phyloP scores from a whole-genome alignment of 64 coral and sea anemone genomes.

The Platygyra sinensis region DNA sequence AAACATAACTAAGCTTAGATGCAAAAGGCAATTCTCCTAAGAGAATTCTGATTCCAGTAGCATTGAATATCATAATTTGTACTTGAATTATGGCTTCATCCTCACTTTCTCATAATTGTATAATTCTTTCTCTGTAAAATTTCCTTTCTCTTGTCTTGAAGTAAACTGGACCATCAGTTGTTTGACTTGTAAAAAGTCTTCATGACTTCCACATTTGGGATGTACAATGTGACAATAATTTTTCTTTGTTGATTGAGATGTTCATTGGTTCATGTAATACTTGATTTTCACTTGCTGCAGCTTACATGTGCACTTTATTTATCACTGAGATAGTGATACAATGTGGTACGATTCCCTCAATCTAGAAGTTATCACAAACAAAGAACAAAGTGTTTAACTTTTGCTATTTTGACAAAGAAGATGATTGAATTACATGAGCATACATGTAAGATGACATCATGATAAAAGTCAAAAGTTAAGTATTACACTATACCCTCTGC shows the following conservation, averaged over 20 bases:
- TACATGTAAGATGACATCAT: too few species aligned
- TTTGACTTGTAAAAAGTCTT: not conserved
- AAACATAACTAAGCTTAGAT: not conserved
- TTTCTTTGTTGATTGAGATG: not conserved
- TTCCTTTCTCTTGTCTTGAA: not conserved
- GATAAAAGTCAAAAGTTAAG: too few species aligned
- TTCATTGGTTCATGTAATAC: not conserved
- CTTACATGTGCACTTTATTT: too few species aligned
- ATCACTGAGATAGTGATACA: too few species aligned
- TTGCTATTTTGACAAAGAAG: too few species aligned
- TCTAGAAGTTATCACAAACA: too few species aligned
- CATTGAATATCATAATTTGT: not conserved
- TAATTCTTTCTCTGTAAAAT: not conserved
- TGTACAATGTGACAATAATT: not conserved
- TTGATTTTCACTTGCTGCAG: too few species aligned
- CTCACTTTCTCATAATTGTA: not conserved
- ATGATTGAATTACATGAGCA: too few species aligned
- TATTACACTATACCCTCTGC: too few species aligned
- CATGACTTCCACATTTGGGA: not conserved
- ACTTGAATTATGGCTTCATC: not conserved
- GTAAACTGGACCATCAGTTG: slow-evolving; percentile 8
- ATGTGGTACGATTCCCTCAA: too few species aligned
- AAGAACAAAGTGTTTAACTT: too few species aligned
- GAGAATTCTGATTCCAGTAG: not conserved
- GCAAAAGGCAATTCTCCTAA: not conserved